These are phyloP conservation scores for Telmatherina bonti DNA, from an alignment of 2,797 vertebrate genomes.

Conservation along the genomic window DNA sequence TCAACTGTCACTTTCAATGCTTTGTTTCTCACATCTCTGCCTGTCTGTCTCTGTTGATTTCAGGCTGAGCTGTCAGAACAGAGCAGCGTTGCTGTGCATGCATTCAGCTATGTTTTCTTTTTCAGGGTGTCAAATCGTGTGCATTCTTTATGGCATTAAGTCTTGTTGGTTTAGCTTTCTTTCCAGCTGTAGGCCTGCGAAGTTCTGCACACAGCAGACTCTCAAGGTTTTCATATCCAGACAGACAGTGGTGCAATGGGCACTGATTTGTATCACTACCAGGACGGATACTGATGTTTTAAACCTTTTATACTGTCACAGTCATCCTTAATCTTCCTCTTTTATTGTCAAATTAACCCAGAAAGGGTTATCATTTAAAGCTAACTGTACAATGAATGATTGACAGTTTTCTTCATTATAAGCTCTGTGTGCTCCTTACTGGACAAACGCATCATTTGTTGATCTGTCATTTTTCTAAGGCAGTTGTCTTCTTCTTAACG, in stretches of 20 bases:
- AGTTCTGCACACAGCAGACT: not conserved
- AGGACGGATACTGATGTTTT: slow-evolving; percentile 12
- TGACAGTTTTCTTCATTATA: slow-evolving; percentile 8
- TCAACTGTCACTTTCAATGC: slow-evolving; percentile 67
- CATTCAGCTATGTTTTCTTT: slow-evolving; percentile 35
- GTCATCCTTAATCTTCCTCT: not conserved
- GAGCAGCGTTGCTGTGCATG: slow-evolving; percentile 22
- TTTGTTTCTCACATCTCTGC: slow-evolving; percentile 69
- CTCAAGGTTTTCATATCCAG: not conserved
- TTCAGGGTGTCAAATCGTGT: slow-evolving; percentile 1
- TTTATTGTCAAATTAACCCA: slow-evolving; percentile 10
- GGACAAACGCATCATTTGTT: not conserved
- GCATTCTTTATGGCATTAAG: not conserved
- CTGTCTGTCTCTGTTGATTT: slow-evolving; percentile 54
- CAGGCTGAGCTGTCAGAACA: slow-evolving; percentile 54
- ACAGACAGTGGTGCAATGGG: not conserved
- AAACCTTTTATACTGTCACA: slow-evolving; percentile 19
- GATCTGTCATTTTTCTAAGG: slow-evolving; percentile 1
- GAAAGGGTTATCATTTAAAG: slow-evolving; percentile 10
- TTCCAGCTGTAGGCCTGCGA: not conserved
- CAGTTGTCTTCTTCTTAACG: not conserved
- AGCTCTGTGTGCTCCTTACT: not conserved
- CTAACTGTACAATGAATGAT: not conserved
- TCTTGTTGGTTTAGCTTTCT: slow-evolving; percentile 7
- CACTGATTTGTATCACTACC: not conserved